Evolutionary conservation across 2,888 invertebrate genomes (phyloP).

Genomic region (Cheilosia grossa): DNA sequence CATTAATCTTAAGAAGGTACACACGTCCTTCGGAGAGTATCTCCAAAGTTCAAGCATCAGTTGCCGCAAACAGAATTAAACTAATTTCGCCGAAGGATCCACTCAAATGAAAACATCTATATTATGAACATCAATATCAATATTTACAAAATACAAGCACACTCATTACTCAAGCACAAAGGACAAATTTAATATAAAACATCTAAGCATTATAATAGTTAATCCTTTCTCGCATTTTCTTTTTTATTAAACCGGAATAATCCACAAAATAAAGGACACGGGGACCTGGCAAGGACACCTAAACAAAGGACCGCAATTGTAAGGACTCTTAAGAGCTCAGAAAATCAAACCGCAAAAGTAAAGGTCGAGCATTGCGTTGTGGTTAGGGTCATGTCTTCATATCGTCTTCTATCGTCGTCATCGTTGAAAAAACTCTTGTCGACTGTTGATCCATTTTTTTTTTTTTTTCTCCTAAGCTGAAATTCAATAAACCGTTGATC

Average conservation of each 20-base stretch:
- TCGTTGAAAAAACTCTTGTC: constrained; percentile 28
- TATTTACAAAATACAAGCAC: background rate
- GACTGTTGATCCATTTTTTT: constrained; percentile 45
- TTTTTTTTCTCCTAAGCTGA: constrained; percentile 22
- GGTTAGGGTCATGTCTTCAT: constrained; percentile 22
- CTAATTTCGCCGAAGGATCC: background rate
- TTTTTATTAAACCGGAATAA: constrained; percentile 1
- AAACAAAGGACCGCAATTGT: constrained; percentile 30
- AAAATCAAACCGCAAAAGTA: constrained; percentile 51
- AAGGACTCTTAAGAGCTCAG: constrained; percentile 21
- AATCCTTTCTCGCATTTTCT: constrained; percentile 10
- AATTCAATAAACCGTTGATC: constrained; percentile 60
- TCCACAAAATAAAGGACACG: constrained; percentile 15
- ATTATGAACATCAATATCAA: no score
- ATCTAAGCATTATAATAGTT: constrained; percentile 33
- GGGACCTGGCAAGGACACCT: constrained; percentile 12
- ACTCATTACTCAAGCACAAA: constrained; percentile 34
- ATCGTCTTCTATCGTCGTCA: constrained; percentile 15
- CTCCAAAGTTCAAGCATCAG: background rate
- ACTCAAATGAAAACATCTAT: background rate
- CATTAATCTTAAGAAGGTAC: no score
- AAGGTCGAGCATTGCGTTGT: constrained; percentile 12
- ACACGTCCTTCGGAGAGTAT: no score
- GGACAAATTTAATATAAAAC: constrained; percentile 53
- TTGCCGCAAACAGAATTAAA: background rate